Evolutionary conservation across 2,113 vertebrate species (phyloP).

Genomic region (Halcyon malimbica): DNA sequence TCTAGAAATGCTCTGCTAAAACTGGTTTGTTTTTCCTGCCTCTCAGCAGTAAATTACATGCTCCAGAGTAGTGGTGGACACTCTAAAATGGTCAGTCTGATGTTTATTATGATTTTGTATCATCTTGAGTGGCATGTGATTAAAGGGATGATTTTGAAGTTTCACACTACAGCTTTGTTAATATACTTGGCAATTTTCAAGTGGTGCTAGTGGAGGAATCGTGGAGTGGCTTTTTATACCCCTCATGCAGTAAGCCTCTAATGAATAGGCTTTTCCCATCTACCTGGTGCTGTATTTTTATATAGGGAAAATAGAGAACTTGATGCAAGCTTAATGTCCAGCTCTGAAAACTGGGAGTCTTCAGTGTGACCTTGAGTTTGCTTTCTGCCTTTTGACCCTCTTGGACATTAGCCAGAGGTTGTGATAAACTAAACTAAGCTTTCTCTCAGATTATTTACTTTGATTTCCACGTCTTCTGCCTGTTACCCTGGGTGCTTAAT

Average conservation of each 20-base stretch:
- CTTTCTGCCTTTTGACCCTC: neutral
- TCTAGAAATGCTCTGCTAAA: neutral
- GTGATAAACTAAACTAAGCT: neutral
- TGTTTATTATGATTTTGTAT: neutral
- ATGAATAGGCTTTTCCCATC: neutral
- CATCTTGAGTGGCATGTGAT: constrained; percentile 24
- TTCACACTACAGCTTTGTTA: neutral
- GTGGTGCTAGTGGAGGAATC: neutral
- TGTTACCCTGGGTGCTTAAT: neutral
- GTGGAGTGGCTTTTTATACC: neutral
- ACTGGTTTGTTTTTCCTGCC: neutral
- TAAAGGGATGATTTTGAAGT: constrained; percentile 27
- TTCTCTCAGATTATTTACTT: neutral
- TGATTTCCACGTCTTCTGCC: neutral
- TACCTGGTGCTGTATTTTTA: neutral
- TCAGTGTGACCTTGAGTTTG: neutral
- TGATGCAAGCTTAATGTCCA: neutral
- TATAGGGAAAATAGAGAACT: neutral
- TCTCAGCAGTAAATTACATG: neutral
- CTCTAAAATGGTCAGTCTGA: constrained; percentile 1
- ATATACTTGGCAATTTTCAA: constrained; percentile 23
- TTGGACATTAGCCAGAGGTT: neutral
- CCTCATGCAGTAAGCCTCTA: neutral
- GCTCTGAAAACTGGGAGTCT: neutral
- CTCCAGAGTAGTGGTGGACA: neutral